Conservation (phyloP, 2,797 vertebrate species). For the Silurus aristotelis region DNA sequence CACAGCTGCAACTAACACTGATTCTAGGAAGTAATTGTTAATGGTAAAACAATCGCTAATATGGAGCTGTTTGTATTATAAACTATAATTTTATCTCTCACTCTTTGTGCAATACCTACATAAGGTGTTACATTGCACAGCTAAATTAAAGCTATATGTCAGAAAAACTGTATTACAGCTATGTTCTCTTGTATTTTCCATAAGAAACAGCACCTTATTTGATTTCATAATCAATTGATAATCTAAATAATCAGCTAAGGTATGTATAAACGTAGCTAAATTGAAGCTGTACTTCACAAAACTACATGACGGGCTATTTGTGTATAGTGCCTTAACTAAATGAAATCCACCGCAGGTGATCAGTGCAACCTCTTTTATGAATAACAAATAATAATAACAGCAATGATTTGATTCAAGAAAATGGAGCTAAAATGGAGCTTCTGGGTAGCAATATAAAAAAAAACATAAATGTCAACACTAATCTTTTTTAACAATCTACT, state of each 20-base stretch:
- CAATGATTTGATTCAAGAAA: not conserved
- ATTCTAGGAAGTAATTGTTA: not conserved
- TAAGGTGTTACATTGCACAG: not conserved
- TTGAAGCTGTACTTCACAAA: not conserved
- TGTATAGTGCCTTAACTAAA: not conserved
- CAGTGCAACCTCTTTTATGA: not conserved
- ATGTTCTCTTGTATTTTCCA: not conserved
- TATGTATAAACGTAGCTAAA: not conserved
- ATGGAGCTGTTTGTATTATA: not conserved
- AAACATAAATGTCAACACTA: not conserved
- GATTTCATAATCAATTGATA: not conserved
- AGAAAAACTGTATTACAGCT: not conserved
- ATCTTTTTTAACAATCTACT: slow-evolving; percentile 2
- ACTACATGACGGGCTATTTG: not conserved
- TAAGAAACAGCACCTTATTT: not conserved
- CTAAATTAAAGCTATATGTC: not conserved
- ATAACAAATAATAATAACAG: not conserved
- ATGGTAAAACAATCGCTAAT: not conserved
- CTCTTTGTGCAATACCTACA: not conserved
- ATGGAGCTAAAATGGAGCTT: not conserved
- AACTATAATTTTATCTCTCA: not conserved
- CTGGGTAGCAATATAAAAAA: not conserved
- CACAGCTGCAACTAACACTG: too few species aligned
- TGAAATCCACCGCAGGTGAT: too few species aligned
- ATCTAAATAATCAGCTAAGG: too few species aligned